Percentiles rank a stretch among this genome's conserved stretches.
These are phyloP conservation scores for Geodia barretti DNA, from an alignment of 37 sponge, comb jelly and placozoan genomes.

Conservation along the genomic window DNA sequence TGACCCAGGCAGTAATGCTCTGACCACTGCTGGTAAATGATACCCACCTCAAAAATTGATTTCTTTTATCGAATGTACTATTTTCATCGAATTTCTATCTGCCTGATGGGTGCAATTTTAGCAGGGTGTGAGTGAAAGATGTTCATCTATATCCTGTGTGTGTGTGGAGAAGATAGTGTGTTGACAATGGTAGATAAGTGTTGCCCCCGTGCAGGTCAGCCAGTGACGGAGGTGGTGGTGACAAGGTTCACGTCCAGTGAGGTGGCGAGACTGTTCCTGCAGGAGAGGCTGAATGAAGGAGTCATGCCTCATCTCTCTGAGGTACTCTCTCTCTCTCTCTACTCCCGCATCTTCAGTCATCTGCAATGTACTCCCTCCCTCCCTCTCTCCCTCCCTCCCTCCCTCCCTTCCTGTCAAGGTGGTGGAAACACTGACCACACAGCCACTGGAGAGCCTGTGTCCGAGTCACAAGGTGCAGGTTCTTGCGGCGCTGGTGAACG, in stretches of 20 bases:
- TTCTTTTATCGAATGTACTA: not conserved
- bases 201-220: too few relatives aligned
- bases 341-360: not conserved
- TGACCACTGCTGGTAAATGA: too few relatives aligned
- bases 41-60: not conserved
- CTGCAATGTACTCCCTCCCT: not conserved
- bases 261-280: too few relatives aligned
- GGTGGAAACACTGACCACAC: constrained; percentile 6
- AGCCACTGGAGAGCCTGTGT: constrained; percentile 40
- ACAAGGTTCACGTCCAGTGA: too few relatives aligned
- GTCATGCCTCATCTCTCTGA: not conserved
- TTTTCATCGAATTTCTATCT: not conserved
- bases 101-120: too few relatives aligned
- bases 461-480: constrained; percentile 66
- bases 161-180: too few relatives aligned
- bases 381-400: not conserved
- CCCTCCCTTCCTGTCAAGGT: constrained; percentile 33
- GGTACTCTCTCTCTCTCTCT: too few relatives aligned
- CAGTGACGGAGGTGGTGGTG: too few relatives aligned
- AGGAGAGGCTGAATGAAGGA: not conserved
- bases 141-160: too few relatives aligned
- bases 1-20: too few relatives aligned
- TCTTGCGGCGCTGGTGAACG: constrained; percentile 51
- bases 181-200: too few relatives aligned
- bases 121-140: too few relatives aligned